Evolutionary conservation across 2,797 vertebrate species (phyloP), one percentile per base, ranked within the genome.

Genomic region (Morelia viridis): DNA sequence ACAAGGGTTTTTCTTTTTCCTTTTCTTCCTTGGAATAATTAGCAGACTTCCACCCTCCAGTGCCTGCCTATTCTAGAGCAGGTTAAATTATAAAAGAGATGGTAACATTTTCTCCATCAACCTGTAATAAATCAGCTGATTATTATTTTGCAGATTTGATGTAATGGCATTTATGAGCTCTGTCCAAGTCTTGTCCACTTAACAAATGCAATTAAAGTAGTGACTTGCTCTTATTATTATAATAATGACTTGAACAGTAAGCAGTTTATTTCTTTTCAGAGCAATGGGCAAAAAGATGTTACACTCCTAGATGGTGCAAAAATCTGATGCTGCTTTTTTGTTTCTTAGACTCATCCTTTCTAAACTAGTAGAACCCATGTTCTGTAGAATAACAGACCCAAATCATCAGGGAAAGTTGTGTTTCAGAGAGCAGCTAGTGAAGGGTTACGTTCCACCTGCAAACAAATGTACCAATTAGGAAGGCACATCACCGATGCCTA

Each of bases 151-250:
- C 28, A 71, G 95, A 96, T 97, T 92, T 95, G 95, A 95, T 91
- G 90, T 95, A 95, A 97, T 93, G 94, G 96, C 96, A 93, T 97
- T 97, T 96, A 97, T 96, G 97, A 95, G 95, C 93, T 94, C 94
- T 93, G 96, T 96, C 95, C 94, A 95, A 96, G 96, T 95, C 96
- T 94, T 87, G 96, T 95, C 96, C 97, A 97, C 97, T 97, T 97
- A 97, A 96, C 97, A 93, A 31, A 96, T 93, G 97, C 96, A 97
- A 96, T 97, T 96, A 97, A 90, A 97, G 97, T 95, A 61, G 87
- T 93, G 93, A 94, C 93, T n/a, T 95, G 93, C 95, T 97, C 96
- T 96, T 95, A 94, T 92, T 94, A 96, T 95, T 93, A 94, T 95
- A 95, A 96, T 97, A 97, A 96, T 96, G 96, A 96, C 96, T 96